Conservation (phyloP, 1,140 invertebrate genomes). For the Bombus confusus region DNA sequence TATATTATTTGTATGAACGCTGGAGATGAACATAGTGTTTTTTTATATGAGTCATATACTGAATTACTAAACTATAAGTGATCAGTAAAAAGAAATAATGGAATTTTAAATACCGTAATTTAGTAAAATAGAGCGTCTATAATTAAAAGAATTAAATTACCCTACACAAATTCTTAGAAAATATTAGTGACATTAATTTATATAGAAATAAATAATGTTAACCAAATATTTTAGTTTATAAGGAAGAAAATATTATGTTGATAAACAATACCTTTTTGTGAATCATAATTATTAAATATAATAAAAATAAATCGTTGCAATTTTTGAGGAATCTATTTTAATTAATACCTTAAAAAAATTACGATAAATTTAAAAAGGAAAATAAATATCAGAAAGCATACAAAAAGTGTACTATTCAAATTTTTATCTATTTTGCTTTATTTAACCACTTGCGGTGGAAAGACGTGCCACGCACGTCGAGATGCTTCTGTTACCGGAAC, state of each 20-base stretch:
- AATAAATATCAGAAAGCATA: neutral
- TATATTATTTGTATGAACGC: slow-evolving; percentile 27
- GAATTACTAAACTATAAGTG: neutral
- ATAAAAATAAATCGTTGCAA: slow-evolving; percentile 18
- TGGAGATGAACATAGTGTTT: neutral
- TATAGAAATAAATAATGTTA: slow-evolving; percentile 42
- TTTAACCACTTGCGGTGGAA: too few relatives aligned
- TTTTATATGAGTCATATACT: neutral
- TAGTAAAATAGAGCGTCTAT: slow-evolving; percentile 1
- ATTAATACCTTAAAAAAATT: neutral
- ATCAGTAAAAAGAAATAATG: neutral
- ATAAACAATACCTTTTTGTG: slow-evolving; percentile 7
- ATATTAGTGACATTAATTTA: slow-evolving; percentile 32
- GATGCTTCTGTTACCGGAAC: too few relatives aligned
- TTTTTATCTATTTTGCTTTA: neutral
- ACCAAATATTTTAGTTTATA: slow-evolving; percentile 53
- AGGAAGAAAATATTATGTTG: slow-evolving; percentile 35
- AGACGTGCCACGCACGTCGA: too few relatives aligned
- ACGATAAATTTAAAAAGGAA: neutral
- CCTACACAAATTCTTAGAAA: slow-evolving; percentile 5
- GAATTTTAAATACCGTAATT: neutral
- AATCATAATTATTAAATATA: slow-evolving; percentile 8
- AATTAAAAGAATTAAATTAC: slow-evolving; percentile 4
- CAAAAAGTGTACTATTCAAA: neutral
- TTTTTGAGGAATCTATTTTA: slow-evolving; percentile 14